phyloP scores from a whole-genome alignment of 2,888 invertebrate genomes.

The Eretmocerus hayati region DNA sequence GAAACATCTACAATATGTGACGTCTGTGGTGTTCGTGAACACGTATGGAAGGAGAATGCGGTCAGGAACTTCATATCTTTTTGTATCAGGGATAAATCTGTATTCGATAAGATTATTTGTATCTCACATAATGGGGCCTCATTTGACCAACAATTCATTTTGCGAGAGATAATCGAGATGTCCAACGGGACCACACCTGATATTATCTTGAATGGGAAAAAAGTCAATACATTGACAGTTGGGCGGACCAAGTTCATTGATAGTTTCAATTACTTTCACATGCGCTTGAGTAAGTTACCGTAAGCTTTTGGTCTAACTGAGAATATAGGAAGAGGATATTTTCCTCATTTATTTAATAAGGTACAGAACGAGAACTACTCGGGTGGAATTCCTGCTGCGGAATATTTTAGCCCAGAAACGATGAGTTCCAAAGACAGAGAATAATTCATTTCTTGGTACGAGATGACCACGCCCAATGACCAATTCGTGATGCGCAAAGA shows the following conservation, averaged over 20 bases:
- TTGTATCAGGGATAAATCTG: neutral
- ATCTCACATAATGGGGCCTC: conserved; percentile 17
- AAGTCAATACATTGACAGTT: conserved; percentile 20
- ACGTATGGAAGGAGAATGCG: conserved; percentile 15
- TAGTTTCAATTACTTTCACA: conserved; percentile 22
- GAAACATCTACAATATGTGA: neutral
- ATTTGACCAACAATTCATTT: conserved; percentile 9
- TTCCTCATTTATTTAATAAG: conserved; percentile 27
- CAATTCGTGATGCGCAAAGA: too few species aligned
- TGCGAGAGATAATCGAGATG: neutral
- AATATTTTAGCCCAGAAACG: too few species aligned
- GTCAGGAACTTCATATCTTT: conserved; percentile 15
- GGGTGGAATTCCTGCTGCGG: too few species aligned
- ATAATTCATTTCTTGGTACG: too few species aligned
- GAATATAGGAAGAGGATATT: conserved; percentile 19
- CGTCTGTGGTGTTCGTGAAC: conserved; percentile 11
- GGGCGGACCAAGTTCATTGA: conserved; percentile 25
- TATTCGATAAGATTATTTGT: conserved; percentile 15
- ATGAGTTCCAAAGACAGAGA: too few species aligned
- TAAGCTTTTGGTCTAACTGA: conserved; percentile 28
- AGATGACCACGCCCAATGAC: too few species aligned
- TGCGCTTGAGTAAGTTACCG: conserved; percentile 23
- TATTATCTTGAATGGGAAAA: conserved; percentile 25
- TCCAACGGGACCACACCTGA: conserved; percentile 7
- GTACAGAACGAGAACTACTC: too few species aligned